Percentiles rank a stretch among this genome's conserved stretches.
Conservation (phyloP, 53 echinoderm and acorn worm species). For the Luidia sarsii region DNA sequence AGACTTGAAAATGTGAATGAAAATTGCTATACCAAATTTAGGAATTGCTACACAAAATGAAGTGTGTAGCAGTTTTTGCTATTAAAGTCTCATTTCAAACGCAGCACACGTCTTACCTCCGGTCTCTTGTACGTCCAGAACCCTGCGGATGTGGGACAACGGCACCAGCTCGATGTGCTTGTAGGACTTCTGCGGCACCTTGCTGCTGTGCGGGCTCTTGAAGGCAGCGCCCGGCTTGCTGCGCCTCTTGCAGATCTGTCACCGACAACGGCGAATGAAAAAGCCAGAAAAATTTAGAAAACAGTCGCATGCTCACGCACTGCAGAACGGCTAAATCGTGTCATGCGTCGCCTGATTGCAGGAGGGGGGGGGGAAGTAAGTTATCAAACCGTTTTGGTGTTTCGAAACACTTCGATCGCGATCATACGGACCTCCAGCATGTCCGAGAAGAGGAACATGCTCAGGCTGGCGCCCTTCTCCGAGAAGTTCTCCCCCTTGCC, state of each 20-base stretch:
- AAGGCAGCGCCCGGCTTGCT: conserved; percentile 61
- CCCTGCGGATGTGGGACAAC: conserved; percentile 88
- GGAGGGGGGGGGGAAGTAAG: too few species aligned
- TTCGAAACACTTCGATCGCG: too few species aligned
- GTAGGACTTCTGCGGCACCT: conserved; percentile 81
- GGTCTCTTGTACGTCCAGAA: conserved; percentile 90
- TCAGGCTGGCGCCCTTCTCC: conserved; percentile 84
- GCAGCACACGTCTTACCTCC: conserved; percentile 73
- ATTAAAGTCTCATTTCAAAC: neutral
- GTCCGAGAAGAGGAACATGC: conserved; percentile 97
- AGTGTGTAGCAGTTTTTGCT: neutral
- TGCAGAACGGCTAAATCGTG: too few species aligned
- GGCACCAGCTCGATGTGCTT: conserved; percentile 92
- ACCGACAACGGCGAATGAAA: too few species aligned
- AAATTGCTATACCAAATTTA: neutral
- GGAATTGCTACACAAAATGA: neutral
- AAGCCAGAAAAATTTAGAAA: too few species aligned
- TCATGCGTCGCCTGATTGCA: too few species aligned
- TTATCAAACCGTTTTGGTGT: too few species aligned
- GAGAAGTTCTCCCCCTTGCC: conserved; percentile 91
- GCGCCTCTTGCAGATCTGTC: conserved; percentile 90
- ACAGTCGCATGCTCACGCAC: too few species aligned
- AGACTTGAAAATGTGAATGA: too few species aligned
- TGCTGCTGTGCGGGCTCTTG: conserved; percentile 73
- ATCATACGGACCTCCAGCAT: conserved; percentile 76